A percentile compares a stretch with the other conserved stretches of the same genome.
Evolutionary conservation across 2,797 vertebrate genomes (phyloP).

Genomic region (Balearica regulorum): DNA sequence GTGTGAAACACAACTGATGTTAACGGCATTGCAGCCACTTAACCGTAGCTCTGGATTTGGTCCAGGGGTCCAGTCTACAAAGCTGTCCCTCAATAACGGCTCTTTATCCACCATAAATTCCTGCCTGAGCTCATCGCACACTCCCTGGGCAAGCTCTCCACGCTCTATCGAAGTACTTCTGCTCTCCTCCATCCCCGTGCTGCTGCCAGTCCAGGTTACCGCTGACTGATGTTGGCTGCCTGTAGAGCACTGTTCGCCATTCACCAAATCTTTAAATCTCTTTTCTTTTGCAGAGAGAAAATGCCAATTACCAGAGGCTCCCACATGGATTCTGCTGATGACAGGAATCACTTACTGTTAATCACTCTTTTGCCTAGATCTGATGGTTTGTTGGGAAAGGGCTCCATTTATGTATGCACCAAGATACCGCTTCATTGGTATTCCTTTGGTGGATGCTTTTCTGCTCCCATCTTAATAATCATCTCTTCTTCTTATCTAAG

Average conservation of each 20-base stretch:
- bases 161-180: background rate
- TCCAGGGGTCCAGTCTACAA: background rate
- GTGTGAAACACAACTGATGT: background rate
- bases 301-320: slow-evolving; percentile 6
- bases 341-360: slow-evolving; percentile 45
- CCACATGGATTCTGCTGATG: background rate
- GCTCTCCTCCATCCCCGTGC: background rate
- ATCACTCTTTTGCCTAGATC: slow-evolving; percentile 10
- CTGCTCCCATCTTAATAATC: slow-evolving; percentile 63
- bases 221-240: background rate
- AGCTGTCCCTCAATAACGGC: background rate
- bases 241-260: background rate
- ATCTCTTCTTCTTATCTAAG: slow-evolving; percentile 57
- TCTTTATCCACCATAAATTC: background rate
- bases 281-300: background rate
- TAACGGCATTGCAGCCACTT: background rate
- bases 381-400: slow-evolving; percentile 19
- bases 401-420: background rate
- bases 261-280: slow-evolving; percentile 6
- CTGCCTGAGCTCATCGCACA: background rate
- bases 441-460: slow-evolving; percentile 30
- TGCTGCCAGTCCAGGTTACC: background rate
- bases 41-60: background rate
- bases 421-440: slow-evolving; percentile 45
- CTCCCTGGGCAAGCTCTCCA: background rate